A percentile compares a stretch with the other conserved stretches of the same genome.
phyloP scores from a whole-genome alignment of 2,797 vertebrate species.

The Lutjanus argentimaculatus region DNA sequence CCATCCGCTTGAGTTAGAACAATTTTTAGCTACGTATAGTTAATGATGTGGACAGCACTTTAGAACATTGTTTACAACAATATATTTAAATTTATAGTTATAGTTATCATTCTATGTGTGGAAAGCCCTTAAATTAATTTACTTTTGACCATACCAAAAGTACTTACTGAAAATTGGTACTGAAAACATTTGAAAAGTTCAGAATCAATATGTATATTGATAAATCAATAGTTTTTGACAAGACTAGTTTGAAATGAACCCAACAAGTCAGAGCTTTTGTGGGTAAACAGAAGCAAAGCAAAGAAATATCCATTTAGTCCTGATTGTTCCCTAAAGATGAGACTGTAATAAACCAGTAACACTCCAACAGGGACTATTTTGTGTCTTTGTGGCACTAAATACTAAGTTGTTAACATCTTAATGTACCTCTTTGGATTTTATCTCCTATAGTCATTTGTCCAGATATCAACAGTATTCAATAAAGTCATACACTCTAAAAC shows the following conservation, averaged over 20 bases:
- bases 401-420: slow-evolving; percentile 34
- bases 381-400: slow-evolving; percentile 49
- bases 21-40: too few species aligned
- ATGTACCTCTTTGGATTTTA: slow-evolving; percentile 40
- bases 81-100: too few species aligned
- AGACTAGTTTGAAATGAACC: neutral
- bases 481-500: neutral
- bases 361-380: slow-evolving; percentile 40
- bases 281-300: slow-evolving; percentile 11
- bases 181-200: too few species aligned
- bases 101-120: too few species aligned
- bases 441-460: slow-evolving; percentile 21
- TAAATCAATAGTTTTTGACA: too few species aligned
- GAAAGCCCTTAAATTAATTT: too few species aligned
- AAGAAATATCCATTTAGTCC: slow-evolving; percentile 30
- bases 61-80: too few species aligned
- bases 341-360: slow-evolving; percentile 39
- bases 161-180: too few species aligned
- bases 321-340: slow-evolving; percentile 46
- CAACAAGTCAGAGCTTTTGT: slow-evolving; percentile 22
- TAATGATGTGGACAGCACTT: too few species aligned
- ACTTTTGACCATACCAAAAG: too few species aligned
- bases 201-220: too few species aligned
- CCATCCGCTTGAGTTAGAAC: too few species aligned
- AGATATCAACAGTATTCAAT: slow-evolving; percentile 7